Evolutionary conservation across 2,797 vertebrate genomes (phyloP).

Genomic region (Alca torda): DNA sequence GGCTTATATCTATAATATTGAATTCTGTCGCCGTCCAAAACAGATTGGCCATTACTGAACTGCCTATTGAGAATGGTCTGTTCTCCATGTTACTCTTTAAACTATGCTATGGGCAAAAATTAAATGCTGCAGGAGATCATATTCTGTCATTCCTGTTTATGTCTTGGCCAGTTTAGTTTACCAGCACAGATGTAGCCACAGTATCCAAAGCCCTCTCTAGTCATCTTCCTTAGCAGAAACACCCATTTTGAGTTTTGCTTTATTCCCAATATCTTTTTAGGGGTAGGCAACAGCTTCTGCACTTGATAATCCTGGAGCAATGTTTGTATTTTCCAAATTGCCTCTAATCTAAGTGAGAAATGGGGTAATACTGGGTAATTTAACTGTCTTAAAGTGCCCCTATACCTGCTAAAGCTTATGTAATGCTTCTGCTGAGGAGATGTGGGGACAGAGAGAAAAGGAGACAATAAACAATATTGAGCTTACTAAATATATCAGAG

Average conservation of each 20-base stretch:
- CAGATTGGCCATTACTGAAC: not conserved
- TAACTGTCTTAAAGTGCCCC: not conserved
- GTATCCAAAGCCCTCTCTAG: not conserved
- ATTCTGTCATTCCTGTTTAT: not conserved
- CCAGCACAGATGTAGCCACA: not conserved
- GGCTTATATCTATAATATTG: not conserved
- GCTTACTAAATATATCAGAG: not conserved
- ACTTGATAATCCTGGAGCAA: not conserved
- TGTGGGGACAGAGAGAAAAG: not conserved
- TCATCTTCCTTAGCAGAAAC: not conserved
- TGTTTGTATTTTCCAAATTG: not conserved
- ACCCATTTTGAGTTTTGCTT: not conserved
- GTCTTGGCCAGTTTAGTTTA: not conserved
- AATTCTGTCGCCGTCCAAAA: not conserved
- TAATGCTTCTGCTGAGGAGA: not conserved
- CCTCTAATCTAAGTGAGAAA: not conserved
- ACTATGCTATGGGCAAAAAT: not conserved
- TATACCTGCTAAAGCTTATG: not conserved
- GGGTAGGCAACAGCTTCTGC: not conserved
- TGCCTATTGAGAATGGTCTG: not conserved
- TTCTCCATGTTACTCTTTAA: not conserved
- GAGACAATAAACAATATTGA: not conserved
- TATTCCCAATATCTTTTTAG: not conserved
- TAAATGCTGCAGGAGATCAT: not conserved
- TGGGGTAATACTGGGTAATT: not conserved